Evolutionary conservation across 1,140 invertebrate genomes (phyloP), one percentile per base, ranked within the genome.

Genomic region (Amphibalanus amphitrite): DNA sequence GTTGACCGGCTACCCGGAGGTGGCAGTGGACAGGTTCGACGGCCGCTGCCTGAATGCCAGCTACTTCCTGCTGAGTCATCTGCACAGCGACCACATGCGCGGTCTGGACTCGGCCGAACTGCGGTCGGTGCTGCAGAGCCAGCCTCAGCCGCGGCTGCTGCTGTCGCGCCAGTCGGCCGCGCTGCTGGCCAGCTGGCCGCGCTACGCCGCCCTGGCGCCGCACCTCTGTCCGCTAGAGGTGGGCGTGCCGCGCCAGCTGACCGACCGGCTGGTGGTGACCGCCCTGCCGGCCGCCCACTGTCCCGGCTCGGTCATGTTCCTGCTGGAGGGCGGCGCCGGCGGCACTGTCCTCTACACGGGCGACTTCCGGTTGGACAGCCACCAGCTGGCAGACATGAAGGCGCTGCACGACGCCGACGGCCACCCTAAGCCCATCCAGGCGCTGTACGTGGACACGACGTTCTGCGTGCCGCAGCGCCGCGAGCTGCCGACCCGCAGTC

Each of bases 251-350:
- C 47, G 47, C 47, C 47, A 59, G 47, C 47, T 59, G 47, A 71
- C 74, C 40, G 74, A 76, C 64, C 73, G 75, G 72, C 65, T 88
- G 0, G 82, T 79, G 38, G 84, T 89, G 0, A 86, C 83, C 0
- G 78, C 83, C 13, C 82, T 88, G 69, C 83, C 87, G 28, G 86
- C 88, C 3, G 87, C 85, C 25, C 89, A 90, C 77, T 88, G 87
- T 79, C 84, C 86, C 13, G 88, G 88, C 0, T 88, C 89, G 3
- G 83, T 88, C 0, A 90, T 90, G 88, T 88, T 89, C 78, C 74
- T 89, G 20, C 86, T 89, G 75, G 84, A 85, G 79, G 82, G 74
- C 65, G 74, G 78, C 38, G 73, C 72, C 67, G 73, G 72, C 29
- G 74, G 75, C 38, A 75, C 73, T 4, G 75, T 89, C 72, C 79